A percentile compares a stretch with the other conserved stretches of the same genome.
Conservation (phyloP, 2,113 vertebrate species). For the Alaudala cheleensis region DNA sequence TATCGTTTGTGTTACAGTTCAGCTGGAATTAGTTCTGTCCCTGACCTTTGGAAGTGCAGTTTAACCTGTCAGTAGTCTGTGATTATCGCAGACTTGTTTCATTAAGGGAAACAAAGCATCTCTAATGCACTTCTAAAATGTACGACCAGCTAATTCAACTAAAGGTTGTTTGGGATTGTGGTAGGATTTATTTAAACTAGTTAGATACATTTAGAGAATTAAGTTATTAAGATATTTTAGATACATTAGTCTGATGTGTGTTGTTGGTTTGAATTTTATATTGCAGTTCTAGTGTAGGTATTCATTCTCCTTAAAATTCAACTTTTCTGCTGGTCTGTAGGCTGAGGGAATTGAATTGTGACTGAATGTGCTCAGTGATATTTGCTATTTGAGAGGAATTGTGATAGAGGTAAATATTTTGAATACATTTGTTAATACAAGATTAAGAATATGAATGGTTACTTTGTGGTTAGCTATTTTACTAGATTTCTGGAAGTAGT, state of each 20-base stretch:
- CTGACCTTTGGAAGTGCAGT: background rate
- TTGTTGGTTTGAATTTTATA: background rate
- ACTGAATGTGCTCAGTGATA: background rate
- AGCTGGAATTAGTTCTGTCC: background rate
- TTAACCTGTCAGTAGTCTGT: background rate
- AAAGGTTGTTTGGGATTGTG: background rate
- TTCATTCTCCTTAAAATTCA: background rate
- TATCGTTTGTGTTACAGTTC: background rate
- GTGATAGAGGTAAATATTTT: background rate
- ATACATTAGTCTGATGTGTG: background rate
- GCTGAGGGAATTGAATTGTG: background rate
- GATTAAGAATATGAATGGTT: background rate
- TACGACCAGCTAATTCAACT: background rate
- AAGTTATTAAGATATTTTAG: background rate
- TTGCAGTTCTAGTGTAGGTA: background rate
- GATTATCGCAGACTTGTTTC: background rate
- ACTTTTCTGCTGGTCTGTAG: background rate
- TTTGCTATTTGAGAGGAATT: background rate
- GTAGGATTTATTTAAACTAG: background rate
- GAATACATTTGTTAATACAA: background rate
- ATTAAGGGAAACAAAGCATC: background rate
- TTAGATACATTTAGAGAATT: background rate
- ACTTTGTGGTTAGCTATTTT: background rate
- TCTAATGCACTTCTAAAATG: background rate
- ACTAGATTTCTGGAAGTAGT: background rate